phyloP scores from a whole-genome alignment of 2,797 vertebrate species.

The Cheirogaleus major region DNA sequence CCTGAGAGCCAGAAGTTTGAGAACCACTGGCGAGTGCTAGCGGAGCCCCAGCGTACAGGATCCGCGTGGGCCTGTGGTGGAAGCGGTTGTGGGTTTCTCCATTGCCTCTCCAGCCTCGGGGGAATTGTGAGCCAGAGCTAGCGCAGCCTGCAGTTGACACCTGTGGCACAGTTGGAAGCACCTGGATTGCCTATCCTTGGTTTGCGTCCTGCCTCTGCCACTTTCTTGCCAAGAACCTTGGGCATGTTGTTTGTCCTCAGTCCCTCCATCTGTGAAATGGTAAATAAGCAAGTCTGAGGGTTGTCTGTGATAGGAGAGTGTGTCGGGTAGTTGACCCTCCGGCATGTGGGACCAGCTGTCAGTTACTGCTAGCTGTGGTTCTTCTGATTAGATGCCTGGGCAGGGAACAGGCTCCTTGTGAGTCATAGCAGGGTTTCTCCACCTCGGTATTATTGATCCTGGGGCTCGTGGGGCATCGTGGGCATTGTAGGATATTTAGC shows the following conservation, averaged over 20 bases:
- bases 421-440: background rate
- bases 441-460: background rate
- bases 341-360: background rate
- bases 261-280: background rate
- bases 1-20: background rate
- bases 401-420: background rate
- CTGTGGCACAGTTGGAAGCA: background rate
- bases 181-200: background rate
- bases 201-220: background rate
- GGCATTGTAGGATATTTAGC: background rate
- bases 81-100: rapidly evolving
- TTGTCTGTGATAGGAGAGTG: background rate
- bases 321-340: background rate
- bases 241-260: background rate
- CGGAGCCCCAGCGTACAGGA: background rate
- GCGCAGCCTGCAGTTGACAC: background rate
- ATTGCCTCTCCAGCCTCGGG: background rate
- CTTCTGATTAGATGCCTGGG: background rate
- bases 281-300: background rate
- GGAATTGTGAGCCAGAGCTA: background rate
- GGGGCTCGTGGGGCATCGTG: background rate
- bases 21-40: background rate
- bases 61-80: background rate
- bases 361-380: background rate
- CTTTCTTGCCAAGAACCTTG: background rate